Conservation (phyloP, 2,888 invertebrate genomes). For the Hydrotaea cyrtoneurina region DNA sequence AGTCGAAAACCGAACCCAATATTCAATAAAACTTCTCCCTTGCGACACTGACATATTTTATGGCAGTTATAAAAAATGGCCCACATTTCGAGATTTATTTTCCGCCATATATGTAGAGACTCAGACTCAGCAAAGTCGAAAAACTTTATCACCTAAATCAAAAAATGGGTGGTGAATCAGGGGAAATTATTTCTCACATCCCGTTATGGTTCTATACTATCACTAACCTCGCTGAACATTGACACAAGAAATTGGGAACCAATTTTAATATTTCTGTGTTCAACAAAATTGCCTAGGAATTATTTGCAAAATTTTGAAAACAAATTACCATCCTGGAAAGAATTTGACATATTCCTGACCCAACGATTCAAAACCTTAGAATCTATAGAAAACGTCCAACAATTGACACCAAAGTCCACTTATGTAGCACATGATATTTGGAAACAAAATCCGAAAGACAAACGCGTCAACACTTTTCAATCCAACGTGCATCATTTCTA, state of each 20-base stretch:
- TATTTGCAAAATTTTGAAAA: not conserved
- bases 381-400: not conserved
- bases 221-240: not conserved
- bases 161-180: too few species aligned
- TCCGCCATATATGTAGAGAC: too few species aligned
- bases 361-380: not conserved
- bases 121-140: too few species aligned
- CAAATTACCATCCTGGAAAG: not conserved
- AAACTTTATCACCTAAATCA: too few species aligned
- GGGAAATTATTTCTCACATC: not conserved
- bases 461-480: too few species aligned
- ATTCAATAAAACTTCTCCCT: too few species aligned
- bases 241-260: not conserved
- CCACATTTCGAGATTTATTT: too few species aligned
- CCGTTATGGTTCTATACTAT: not conserved
- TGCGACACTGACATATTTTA: too few species aligned
- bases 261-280: not conserved
- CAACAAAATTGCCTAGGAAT: not conserved
- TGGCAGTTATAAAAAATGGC: too few species aligned
- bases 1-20: too few species aligned
- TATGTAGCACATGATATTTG: not conserved
- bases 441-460: not conserved
- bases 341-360: not conserved
- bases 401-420: not conserved
- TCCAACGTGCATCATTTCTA: too few species aligned